A percentile compares a stretch with the other conserved stretches of the same genome.
These are phyloP conservation scores for Nephila pilipes DNA, from an alignment of 1,140 invertebrate genomes.

Conservation along the genomic window DNA sequence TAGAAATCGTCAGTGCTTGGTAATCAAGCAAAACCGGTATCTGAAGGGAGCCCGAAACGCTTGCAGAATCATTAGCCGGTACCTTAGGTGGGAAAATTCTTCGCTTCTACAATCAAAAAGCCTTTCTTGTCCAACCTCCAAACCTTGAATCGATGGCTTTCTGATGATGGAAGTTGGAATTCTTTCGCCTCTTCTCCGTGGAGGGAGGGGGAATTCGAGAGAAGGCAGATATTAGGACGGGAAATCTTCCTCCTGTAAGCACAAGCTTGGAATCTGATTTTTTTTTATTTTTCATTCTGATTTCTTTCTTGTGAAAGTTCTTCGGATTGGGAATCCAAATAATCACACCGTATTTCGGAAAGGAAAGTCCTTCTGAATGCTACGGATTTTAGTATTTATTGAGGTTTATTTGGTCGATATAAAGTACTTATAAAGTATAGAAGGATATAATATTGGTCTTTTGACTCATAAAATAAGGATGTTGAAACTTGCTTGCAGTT, in stretches of 20 bases:
- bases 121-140: conserved; percentile 41
- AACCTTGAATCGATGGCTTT: conserved; percentile 72
- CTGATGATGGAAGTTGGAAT: conserved; percentile 61
- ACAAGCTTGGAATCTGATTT: conserved; percentile 51
- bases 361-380: too few relatives aligned
- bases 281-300: not conserved
- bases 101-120: conserved; percentile 49
- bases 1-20: conserved; percentile 51
- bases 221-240: conserved; percentile 56
- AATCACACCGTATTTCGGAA: too few relatives aligned
- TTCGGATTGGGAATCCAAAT: not conserved
- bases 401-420: too few relatives aligned
- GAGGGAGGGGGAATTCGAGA: not conserved
- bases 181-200: not conserved
- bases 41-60: not conserved
- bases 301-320: not conserved
- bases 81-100: conserved; percentile 70
- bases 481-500: too few relatives aligned
- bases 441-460: too few relatives aligned
- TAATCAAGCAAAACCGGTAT: conserved; percentile 58
- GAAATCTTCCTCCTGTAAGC: conserved; percentile 33
- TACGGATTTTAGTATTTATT: too few relatives aligned
- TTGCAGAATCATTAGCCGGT: conserved; percentile 61
- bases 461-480: too few relatives aligned
- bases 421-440: too few relatives aligned